Evolutionary conservation across 1,140 invertebrate species (phyloP), one percentile per base, ranked within the genome.

Genomic region (Sitobion miscanthi): DNA sequence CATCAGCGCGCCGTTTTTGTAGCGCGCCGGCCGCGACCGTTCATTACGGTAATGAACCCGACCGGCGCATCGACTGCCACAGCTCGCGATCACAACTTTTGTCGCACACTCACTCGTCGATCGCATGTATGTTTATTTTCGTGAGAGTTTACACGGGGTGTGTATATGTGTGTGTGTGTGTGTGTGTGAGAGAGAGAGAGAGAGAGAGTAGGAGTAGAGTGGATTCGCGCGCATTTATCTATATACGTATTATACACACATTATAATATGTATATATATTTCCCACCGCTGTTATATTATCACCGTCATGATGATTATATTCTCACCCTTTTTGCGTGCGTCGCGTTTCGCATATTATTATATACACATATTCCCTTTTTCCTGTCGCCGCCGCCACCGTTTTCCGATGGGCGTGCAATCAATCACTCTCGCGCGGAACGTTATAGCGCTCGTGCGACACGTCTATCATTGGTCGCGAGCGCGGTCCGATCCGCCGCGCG

Each of bases 401-500:
- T 90, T 90, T 90, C 88, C 88, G 88, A 90, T 57, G 88, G 88
- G 88, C 88, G 88, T 90, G 88, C 88, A 90, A 90, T 90, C 88
- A 90, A 90, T 90, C 88, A 90, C 54, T 90, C 52, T 90, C 35
- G 35, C 25, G 85, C 17, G 47, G 30, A 20, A 62, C 88, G 52
- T 21, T 54, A 38, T 54, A 38, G 88, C 52, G 49, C 49, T n/a
- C 52, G 35, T 52, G 47, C 52, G 87, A 89, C 87, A 89, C 87
- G 49, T 89, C 49, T 57, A 89, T 89, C 87, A 88, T 88, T 88
- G 87, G 87, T 89, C 35, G 87, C 86, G 30, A 47, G 85, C 42
- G 42, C 42, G 85, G 1, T 25, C 35, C 83, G 45, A 49, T 30
- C 38, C 42, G 30, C 23, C 25, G 1, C 25, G 23, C 45, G 45